A percentile compares a stretch with the other conserved stretches of the same genome.
Evolutionary conservation across 2,888 invertebrate genomes (phyloP).

Genomic region (Falcaria lacertinaria): DNA sequence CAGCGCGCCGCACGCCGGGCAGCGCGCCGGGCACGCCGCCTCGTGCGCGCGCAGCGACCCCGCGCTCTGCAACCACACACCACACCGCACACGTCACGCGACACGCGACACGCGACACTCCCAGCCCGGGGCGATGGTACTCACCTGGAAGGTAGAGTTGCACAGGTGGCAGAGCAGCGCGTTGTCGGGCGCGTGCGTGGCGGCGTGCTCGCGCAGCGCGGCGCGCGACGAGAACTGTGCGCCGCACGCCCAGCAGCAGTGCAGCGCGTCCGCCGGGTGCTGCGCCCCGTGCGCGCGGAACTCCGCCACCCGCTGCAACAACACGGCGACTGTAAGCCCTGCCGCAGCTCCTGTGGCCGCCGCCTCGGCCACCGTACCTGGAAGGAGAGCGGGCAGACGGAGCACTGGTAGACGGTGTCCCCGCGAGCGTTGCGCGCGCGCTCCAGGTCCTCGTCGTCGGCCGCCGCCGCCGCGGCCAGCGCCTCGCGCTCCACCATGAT

Average conservation of each 20-base stretch:
- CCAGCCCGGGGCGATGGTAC: not conserved
- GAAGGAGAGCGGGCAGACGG: conserved; percentile 62
- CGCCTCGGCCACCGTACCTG: no score
- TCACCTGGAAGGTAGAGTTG: conserved; percentile 33
- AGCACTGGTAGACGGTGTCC: conserved; percentile 63
- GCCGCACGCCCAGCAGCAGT: conserved; percentile 71
- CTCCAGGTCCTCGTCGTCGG: conserved; percentile 53
- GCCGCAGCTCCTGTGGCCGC: not conserved
- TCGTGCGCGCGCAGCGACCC: conserved; percentile 27
- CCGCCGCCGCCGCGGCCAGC: conserved; percentile 50
- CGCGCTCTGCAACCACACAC: conserved; percentile 23
- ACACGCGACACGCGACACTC: not conserved
- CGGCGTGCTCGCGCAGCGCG: conserved; percentile 39
- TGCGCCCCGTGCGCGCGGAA: conserved; percentile 42
- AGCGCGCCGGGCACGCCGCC: conserved; percentile 17
- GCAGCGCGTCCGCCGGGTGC: conserved; percentile 46
- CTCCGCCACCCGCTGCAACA: conserved; percentile 40
- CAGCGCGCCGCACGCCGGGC: conserved; percentile 16
- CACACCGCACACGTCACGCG: not conserved
- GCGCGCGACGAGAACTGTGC: conserved; percentile 43
- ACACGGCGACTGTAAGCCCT: not conserved
- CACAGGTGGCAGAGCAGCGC: conserved; percentile 42
- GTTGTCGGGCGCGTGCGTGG: conserved; percentile 17
- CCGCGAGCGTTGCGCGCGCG: conserved; percentile 52
- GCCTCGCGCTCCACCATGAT: conserved; percentile 68